A percentile compares a stretch with the other conserved stretches of the same genome.
These are phyloP conservation scores for Ceratina calcarata DNA, from an alignment of 1,140 invertebrate genomes.

Conservation along the genomic window DNA sequence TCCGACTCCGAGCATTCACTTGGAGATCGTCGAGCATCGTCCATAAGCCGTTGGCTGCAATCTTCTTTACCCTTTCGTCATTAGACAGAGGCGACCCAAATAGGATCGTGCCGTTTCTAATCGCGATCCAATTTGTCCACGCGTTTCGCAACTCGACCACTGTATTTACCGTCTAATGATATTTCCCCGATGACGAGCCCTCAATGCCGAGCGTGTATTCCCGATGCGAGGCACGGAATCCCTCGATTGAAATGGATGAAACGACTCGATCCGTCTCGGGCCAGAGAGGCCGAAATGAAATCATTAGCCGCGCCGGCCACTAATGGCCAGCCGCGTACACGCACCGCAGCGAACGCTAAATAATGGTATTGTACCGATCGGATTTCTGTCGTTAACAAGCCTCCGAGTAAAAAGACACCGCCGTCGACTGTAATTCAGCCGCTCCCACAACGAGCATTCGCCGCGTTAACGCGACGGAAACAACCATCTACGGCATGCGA, in stretches of 20 bases:
- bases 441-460: conserved; percentile 72
- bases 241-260: conserved; percentile 55
- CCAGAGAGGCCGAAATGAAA: conserved; percentile 72
- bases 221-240: conserved; percentile 49
- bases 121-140: conserved; percentile 39
- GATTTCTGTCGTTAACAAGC: conserved; percentile 80
- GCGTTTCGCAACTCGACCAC: conserved; percentile 39
- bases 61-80: background rate
- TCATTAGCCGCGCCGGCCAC: conserved; percentile 71
- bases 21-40: too few relatives aligned
- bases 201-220: conserved; percentile 32
- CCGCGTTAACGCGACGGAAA: conserved; percentile 69
- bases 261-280: conserved; percentile 25
- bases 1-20: too few relatives aligned
- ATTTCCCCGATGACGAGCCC: conserved; percentile 26
- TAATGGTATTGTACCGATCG: conserved; percentile 78
- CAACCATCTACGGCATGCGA: conserved; percentile 63
- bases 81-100: background rate
- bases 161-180: conserved; percentile 47
- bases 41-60: background rate
- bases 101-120: conserved; percentile 29
- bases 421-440: conserved; percentile 70
- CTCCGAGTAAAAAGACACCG: conserved; percentile 73
- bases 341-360: conserved; percentile 66
- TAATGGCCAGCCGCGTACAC: conserved; percentile 69